These are phyloP conservation scores for Aphis gossypii DNA, from an alignment of 1,140 invertebrate genomes.

Conservation along the genomic window DNA sequence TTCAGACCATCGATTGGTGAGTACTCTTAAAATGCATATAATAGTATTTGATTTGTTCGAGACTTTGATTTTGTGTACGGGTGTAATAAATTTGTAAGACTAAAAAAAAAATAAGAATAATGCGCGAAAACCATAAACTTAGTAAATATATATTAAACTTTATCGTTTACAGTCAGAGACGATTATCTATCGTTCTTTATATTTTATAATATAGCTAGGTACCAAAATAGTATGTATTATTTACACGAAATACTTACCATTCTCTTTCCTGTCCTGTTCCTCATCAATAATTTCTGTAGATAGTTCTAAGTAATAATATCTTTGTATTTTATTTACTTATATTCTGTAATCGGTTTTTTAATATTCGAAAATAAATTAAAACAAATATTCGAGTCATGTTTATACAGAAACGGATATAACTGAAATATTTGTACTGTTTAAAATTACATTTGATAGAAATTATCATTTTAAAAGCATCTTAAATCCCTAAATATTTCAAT, in stretches of 20 bases:
- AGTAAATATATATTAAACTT: too few species aligned
- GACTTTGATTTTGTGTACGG: background rate
- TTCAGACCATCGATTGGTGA: slow-evolving; percentile 92
- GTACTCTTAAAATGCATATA: slow-evolving; percentile 31
- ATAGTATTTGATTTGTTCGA: background rate
- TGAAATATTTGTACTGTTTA: background rate
- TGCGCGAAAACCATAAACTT: too few species aligned
- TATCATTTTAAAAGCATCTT: background rate
- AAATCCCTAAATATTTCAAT: background rate
- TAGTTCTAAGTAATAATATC: background rate
- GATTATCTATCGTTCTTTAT: too few species aligned
- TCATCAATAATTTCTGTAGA: background rate
- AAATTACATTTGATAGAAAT: background rate
- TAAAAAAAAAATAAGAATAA: too few species aligned
- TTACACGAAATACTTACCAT: background rate
- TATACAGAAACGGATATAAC: background rate
- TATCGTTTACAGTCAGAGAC: too few species aligned
- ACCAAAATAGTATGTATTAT: too few species aligned
- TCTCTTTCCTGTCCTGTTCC: background rate
- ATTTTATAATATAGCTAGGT: too few species aligned
- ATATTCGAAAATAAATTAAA: background rate
- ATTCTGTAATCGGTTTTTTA: background rate
- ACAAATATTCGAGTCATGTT: background rate
- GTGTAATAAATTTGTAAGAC: background rate
- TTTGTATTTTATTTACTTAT: background rate